Evolutionary conservation across 2,797 vertebrate genomes (phyloP), one percentile per base, ranked within the genome.

Genomic region (Salmo trutta): DNA sequence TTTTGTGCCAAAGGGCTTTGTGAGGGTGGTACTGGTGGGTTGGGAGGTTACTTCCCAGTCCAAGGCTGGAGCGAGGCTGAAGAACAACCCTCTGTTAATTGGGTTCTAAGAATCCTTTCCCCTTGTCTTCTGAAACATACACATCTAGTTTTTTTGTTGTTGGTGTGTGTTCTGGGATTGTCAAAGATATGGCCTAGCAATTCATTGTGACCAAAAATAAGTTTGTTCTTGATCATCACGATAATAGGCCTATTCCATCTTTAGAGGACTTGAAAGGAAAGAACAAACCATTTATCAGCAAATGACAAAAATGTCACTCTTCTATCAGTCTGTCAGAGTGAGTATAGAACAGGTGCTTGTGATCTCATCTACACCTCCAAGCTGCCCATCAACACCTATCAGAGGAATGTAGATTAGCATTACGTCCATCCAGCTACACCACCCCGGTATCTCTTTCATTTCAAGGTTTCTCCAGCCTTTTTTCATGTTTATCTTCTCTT

Each of bases 311-410:
- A 47, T 47, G 2, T 29, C 65, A 59, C 73, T 47, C 41, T 12
- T 10, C 41, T 73, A 87, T 80, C 83, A 85, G 86, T 76, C 76
- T 77, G 3, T 65, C 79, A n/a, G 14, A 71, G 36, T 12, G 21
- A 75, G 54, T 66, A 47, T 47, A 59, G 31, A 72, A 81, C 83
- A 79, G 41, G 74, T 76, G 78, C 59, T 7, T 47, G 66, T 83
- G 83, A 87, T 79, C 82, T 88, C 83, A 86, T 85, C 84, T 71
- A 65, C 88, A 81, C 74, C 77, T 80, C 51, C 7, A 75, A 85
- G 75, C 80, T 73, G 79, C 80, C 84, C 80, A 75, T 83, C 85
- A 85, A 54, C 87, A 82, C 79, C 73, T 81, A 16, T 4, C 24
- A 71, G 77, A 76, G 85, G 83, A 83, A 87, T 77, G 83, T 75